Evolutionary conservation across 2,888 invertebrate species (phyloP).

Genomic region (Leptopilina drosophilae): DNA sequence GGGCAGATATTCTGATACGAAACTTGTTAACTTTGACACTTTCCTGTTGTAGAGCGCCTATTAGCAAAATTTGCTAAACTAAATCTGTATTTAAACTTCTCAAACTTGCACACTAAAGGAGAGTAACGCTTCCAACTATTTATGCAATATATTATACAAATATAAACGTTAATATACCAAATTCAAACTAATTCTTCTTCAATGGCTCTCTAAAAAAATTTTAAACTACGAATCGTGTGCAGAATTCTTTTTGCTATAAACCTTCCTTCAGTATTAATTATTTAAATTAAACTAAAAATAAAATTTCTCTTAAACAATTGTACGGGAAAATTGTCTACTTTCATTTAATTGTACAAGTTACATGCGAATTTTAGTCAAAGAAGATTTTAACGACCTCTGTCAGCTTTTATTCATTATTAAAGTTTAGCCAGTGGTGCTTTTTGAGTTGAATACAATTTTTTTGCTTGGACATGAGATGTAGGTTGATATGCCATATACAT

Average conservation of each 20-base stretch:
- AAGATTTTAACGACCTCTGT: slow-evolving; percentile 25
- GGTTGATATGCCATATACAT: slow-evolving; percentile 24
- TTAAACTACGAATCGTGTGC: too few species aligned
- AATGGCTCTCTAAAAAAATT: too few species aligned
- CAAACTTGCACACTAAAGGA: background rate
- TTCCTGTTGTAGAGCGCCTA: background rate
- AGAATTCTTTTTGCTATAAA: too few species aligned
- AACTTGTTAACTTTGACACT: background rate
- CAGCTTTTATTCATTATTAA: slow-evolving; percentile 9
- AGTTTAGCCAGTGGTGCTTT: slow-evolving; percentile 4
- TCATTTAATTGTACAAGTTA: slow-evolving; percentile 8
- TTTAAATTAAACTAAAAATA: background rate
- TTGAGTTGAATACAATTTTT: slow-evolving; percentile 20
- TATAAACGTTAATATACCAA: background rate
- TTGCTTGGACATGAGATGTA: slow-evolving; percentile 46
- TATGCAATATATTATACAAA: background rate
- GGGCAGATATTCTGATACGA: background rate
- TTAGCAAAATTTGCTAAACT: background rate
- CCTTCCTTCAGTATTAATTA: too few species aligned
- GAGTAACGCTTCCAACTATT: background rate
- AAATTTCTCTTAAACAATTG: background rate
- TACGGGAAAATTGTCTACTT: background rate
- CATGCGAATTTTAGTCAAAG: slow-evolving; percentile 9
- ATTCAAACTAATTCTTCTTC: too few species aligned
- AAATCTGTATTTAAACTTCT: background rate